These are phyloP conservation scores for Gadus macrocephalus DNA, from an alignment of 2,113 vertebrate species.

Conservation along the genomic window DNA sequence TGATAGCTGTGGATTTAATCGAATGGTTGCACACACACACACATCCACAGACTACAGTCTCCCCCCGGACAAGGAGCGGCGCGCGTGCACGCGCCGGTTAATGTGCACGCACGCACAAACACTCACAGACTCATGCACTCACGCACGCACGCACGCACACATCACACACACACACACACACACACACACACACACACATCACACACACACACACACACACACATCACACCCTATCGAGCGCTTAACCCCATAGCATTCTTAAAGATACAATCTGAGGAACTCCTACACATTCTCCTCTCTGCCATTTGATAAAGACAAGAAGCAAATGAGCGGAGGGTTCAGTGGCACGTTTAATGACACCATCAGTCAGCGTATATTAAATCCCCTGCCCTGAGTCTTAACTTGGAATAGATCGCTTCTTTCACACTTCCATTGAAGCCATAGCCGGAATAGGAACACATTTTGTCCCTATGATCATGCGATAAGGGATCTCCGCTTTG, in stretches of 20 bases:
- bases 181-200: too few species aligned
- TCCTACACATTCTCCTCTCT: constrained; percentile 35
- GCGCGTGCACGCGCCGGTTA: background rate
- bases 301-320: constrained; percentile 64
- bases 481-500: constrained; percentile 64
- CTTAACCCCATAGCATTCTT: constrained; percentile 58
- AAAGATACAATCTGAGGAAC: constrained; percentile 64
- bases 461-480: constrained; percentile 60
- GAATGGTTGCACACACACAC: constrained; percentile 57
- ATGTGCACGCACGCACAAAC: background rate
- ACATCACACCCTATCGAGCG: constrained; percentile 38
- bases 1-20: constrained; percentile 70
- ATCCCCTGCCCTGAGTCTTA: constrained; percentile 56
- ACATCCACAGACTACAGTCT: constrained; percentile 10
- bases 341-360: constrained; percentile 14
- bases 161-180: constrained; percentile 6
- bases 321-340: constrained; percentile 57
- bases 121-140: background rate
- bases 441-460: constrained; percentile 55
- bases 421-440: constrained; percentile 44
- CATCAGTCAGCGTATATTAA: constrained; percentile 53
- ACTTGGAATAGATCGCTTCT: constrained; percentile 48
- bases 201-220: constrained; percentile 26
- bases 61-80: constrained; percentile 26
- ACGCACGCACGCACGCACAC: too few species aligned